Evolutionary conservation across 2,888 invertebrate genomes (phyloP).

Genomic region (Octonoba sinensis): DNA sequence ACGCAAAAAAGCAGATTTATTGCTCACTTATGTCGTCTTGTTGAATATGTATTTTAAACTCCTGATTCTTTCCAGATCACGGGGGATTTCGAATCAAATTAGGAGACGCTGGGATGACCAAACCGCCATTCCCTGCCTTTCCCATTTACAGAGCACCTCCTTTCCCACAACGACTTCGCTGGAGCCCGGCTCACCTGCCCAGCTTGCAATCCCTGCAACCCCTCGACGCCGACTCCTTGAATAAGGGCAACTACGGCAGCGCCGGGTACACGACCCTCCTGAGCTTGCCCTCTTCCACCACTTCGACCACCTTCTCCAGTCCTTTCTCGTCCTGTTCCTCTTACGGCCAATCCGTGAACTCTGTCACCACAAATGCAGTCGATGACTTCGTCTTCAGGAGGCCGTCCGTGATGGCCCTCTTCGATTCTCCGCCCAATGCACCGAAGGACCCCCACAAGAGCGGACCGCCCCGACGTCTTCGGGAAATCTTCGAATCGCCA

Average conservation of each 20-base stretch:
- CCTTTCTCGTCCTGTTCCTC: slow-evolving; percentile 37
- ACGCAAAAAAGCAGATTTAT: too few relatives aligned
- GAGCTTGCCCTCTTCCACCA: slow-evolving; percentile 31
- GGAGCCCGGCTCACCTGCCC: slow-evolving; percentile 31
- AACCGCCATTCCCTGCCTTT: slow-evolving; percentile 19
- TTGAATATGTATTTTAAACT: too few relatives aligned
- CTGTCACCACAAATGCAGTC: slow-evolving; percentile 43
- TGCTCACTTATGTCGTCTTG: too few relatives aligned
- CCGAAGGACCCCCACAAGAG: neutral
- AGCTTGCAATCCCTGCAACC: slow-evolving; percentile 39
- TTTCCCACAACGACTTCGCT: slow-evolving; percentile 41
- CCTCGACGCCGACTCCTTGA: slow-evolving; percentile 22
- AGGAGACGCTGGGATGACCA: slow-evolving; percentile 14
- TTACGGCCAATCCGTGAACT: slow-evolving; percentile 28
- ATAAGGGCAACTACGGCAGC: slow-evolving; percentile 26
- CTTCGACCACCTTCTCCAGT: slow-evolving; percentile 26
- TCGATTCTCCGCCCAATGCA: slow-evolving; percentile 17
- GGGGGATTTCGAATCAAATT: slow-evolving; percentile 39
- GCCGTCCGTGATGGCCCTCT: slow-evolving; percentile 36
- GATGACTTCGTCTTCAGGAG: slow-evolving; percentile 41
- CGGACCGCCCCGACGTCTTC: neutral
- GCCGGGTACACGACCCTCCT: slow-evolving; percentile 30
- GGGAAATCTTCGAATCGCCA: too few relatives aligned
- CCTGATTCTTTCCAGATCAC: slow-evolving; percentile 15
- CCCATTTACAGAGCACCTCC: slow-evolving; percentile 8